A percentile compares a stretch with the other conserved stretches of the same genome.
Evolutionary conservation across 30 jellyfish, hydroid and myxozoan species (phyloP).

Genomic region (Clytia hemisphaerica): DNA sequence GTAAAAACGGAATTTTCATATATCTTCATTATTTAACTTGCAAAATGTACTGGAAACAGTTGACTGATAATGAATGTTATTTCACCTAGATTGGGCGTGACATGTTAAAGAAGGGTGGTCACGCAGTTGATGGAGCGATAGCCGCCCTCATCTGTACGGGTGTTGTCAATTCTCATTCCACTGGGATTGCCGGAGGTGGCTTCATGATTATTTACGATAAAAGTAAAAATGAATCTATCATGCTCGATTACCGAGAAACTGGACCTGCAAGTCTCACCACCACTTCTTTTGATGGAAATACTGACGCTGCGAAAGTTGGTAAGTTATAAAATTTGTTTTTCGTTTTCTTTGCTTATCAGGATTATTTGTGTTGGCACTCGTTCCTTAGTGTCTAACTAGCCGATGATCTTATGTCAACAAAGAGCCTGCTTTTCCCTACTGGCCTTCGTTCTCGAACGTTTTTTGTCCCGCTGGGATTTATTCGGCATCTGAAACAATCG

Average conservation of each 20-base stretch:
- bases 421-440: too few relatives aligned
- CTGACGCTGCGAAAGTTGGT: constrained; percentile 26
- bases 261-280: constrained; percentile 43
- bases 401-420: too few relatives aligned
- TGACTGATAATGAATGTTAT: not conserved
- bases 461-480: too few relatives aligned
- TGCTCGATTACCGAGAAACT: constrained; percentile 62
- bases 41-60: not conserved
- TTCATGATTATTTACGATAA: constrained; percentile 49
- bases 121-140: constrained; percentile 88
- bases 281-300: constrained; percentile 6
- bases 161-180: constrained; percentile 54
- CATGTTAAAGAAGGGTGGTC: constrained; percentile 57
- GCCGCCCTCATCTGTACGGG: constrained; percentile 74
- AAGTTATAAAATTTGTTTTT: not conserved
- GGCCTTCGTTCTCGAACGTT: too few relatives aligned
- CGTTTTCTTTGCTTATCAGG: too few relatives aligned
- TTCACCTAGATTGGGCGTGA: constrained; percentile 43
- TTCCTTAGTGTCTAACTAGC: too few relatives aligned
- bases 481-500: too few relatives aligned
- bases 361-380: too few relatives aligned
- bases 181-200: constrained; percentile 98
- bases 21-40: not conserved
- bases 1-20: not conserved
- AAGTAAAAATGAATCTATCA: constrained; percentile 14